Evolutionary conservation across 2,888 invertebrate species (phyloP).

Genomic region (Pecten maximus): DNA sequence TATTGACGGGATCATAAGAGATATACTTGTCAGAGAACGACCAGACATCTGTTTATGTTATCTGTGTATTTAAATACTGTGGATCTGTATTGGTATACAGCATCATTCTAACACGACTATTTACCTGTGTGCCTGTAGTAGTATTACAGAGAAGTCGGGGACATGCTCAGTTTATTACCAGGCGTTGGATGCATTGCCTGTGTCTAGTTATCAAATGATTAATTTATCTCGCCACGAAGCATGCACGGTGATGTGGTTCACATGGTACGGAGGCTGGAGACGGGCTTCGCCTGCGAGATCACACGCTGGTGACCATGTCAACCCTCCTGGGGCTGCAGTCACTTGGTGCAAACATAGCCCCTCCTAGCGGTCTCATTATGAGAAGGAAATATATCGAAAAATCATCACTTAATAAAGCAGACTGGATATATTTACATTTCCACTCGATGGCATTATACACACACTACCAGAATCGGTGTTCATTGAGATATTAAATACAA

Average conservation of each 20-base stretch:
- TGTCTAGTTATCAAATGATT: constrained; percentile 13
- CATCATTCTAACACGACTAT: background rate
- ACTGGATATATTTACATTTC: background rate
- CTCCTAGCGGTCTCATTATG: background rate
- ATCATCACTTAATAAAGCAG: background rate
- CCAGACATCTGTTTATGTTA: background rate
- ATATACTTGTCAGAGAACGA: background rate
- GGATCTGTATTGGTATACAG: background rate
- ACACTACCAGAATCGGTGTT: background rate
- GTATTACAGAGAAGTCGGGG: background rate
- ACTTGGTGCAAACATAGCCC: background rate
- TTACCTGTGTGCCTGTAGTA: background rate
- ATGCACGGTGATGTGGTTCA: background rate
- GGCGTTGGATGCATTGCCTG: background rate
- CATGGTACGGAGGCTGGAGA: background rate
- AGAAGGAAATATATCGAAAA: background rate
- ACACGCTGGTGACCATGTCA: background rate
- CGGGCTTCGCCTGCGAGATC: background rate
- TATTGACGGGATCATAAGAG: background rate
- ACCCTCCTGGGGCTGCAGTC: background rate
- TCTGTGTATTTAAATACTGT: background rate
- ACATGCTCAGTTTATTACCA: background rate
- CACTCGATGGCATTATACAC: background rate
- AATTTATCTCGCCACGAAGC: background rate
- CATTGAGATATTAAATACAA: background rate